Percentiles rank a stretch among this genome's conserved stretches.
These are phyloP conservation scores for Macrophya alboannulata DNA, from an alignment of 2,888 invertebrate genomes.

Conservation along the genomic window DNA sequence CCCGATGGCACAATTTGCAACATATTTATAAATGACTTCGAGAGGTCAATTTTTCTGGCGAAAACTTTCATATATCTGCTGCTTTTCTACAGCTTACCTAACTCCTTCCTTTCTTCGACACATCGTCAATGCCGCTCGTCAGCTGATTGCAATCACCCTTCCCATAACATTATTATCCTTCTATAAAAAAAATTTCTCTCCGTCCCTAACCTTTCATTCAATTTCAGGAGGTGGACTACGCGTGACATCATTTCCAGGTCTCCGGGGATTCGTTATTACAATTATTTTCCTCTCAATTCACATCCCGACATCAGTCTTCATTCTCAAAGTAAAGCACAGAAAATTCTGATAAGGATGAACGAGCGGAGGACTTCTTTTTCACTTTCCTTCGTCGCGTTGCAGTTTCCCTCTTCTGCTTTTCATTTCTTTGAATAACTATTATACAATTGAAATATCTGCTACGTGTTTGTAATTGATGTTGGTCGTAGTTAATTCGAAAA, in stretches of 20 bases:
- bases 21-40: background rate
- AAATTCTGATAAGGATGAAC: background rate
- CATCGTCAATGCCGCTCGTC: background rate
- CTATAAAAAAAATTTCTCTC: background rate
- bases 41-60: background rate
- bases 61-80: background rate
- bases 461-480: slow-evolving; percentile 49
- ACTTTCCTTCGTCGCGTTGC: no score
- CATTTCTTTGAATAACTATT: background rate
- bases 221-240: background rate
- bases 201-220: background rate
- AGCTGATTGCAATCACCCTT: background rate
- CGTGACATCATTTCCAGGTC: background rate
- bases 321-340: background rate
- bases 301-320: background rate
- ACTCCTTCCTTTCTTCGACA: background rate
- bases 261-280: background rate
- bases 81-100: slow-evolving; percentile 2
- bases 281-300: background rate
- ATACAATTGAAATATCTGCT: background rate
- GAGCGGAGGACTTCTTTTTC: background rate
- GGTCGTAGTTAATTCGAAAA: slow-evolving; percentile 47
- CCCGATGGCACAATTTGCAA: slow-evolving; percentile 46
- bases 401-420: background rate
- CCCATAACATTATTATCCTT: background rate